These are phyloP conservation scores for Schizopygopsis pylzovi DNA, from an alignment of 2,797 vertebrate species.

Conservation along the genomic window DNA sequence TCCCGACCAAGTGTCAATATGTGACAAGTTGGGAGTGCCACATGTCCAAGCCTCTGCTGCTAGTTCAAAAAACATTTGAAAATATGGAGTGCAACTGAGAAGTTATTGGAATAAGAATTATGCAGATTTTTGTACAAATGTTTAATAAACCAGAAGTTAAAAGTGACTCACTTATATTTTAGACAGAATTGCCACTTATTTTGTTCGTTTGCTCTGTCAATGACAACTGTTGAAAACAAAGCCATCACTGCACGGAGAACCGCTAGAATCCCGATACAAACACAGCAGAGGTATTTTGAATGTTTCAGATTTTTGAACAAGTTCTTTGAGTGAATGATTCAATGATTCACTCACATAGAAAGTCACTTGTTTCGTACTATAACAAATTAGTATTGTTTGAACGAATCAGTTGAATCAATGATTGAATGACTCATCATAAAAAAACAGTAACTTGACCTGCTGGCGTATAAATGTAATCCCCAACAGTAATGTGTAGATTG, in stretches of 20 bases:
- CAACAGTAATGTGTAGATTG: neutral
- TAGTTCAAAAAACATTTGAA: neutral
- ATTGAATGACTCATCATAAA: neutral
- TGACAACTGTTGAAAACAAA: neutral
- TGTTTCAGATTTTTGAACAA: neutral
- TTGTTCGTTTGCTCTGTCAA: neutral
- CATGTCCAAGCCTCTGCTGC: too few species aligned
- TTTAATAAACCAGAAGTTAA: neutral
- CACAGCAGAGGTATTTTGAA: neutral
- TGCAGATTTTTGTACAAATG: neutral
- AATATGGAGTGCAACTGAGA: neutral
- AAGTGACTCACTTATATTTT: neutral
- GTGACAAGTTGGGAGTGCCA: too few species aligned
- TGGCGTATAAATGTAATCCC: neutral
- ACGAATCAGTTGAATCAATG: neutral
- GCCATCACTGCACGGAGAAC: neutral
- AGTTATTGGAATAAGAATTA: neutral
- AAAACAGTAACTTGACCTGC: neutral
- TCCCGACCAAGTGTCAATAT: slow-evolving; percentile 17
- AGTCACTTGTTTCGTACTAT: neutral
- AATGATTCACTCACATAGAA: neutral
- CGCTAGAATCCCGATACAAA: neutral
- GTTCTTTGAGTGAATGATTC: neutral
- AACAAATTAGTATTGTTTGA: neutral
- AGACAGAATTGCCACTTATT: neutral